Percentiles rank a stretch among this genome's conserved stretches.
Conservation (phyloP, 2,888 invertebrate species). For the Stenolophus ochropezus region DNA sequence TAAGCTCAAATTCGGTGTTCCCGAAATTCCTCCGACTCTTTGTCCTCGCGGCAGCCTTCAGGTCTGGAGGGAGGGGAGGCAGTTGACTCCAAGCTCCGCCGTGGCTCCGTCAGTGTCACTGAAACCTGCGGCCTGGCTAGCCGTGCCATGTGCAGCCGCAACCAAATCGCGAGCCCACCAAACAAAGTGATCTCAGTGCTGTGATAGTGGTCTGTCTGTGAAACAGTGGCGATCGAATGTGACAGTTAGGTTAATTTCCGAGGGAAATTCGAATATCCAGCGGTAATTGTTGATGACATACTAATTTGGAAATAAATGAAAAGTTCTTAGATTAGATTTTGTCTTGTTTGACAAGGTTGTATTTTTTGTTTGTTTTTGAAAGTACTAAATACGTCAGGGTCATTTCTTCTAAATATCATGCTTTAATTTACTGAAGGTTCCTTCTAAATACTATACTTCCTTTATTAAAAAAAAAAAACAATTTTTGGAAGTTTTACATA, state of each 20-base stretch:
- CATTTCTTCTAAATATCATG: conserved; percentile 32
- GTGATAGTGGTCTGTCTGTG: not conserved
- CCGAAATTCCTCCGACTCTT: not conserved
- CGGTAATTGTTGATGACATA: not conserved
- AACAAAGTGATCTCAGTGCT: not conserved
- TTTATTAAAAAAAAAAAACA: too few relatives aligned
- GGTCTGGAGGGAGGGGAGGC: not conserved
- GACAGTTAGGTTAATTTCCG: not conserved
- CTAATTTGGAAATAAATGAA: conserved; percentile 10
- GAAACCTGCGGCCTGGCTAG: conserved; percentile 17
- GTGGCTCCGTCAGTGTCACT: conserved; percentile 43
- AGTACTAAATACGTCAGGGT: conserved; percentile 40
- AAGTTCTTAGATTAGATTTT: conserved; percentile 28
- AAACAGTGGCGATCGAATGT: not conserved
- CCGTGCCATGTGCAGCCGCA: not conserved
- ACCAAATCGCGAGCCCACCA: not conserved
- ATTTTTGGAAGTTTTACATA: too few relatives aligned
- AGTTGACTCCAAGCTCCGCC: not conserved
- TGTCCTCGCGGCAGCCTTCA: conserved; percentile 1
- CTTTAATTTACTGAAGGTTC: conserved; percentile 30
- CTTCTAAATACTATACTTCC: conserved; percentile 3
- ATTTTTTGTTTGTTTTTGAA: conserved; percentile 50
- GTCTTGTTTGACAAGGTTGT: conserved; percentile 42
- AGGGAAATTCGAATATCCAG: not conserved
- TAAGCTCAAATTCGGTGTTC: too few relatives aligned